Conservation (phyloP, 2,113 vertebrate species). For the Agelaius phoeniceus region DNA sequence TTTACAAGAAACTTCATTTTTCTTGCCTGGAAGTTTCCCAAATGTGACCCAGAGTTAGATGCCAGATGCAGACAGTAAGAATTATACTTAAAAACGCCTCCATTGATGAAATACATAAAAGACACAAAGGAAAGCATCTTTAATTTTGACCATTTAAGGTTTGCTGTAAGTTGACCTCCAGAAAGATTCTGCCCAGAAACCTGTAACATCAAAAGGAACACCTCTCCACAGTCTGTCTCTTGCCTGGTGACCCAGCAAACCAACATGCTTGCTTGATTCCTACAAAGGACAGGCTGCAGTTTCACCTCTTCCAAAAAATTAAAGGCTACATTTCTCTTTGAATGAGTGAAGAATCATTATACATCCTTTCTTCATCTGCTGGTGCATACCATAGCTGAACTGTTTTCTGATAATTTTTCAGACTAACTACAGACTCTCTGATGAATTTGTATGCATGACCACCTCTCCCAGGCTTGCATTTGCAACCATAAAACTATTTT, state of each 20-base stretch:
- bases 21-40: background rate
- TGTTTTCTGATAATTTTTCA: background rate
- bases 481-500: background rate
- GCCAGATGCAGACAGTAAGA: background rate
- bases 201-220: background rate
- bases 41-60: background rate
- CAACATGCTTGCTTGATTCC: background rate
- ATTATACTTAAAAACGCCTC: background rate
- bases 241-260: background rate
- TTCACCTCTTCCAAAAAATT: background rate
- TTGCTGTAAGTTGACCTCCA: background rate
- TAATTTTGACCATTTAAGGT: background rate
- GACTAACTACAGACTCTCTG: background rate
- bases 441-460: background rate
- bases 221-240: background rate
- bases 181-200: background rate
- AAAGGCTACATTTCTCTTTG: background rate
- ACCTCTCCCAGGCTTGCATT: background rate
- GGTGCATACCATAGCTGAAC: background rate
- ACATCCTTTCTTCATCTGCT: background rate
- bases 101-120: background rate
- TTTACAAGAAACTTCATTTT: background rate
- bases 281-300: background rate
- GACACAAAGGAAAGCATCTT: background rate
- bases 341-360: background rate